Base-by-base conservation (phyloP, 2,113 vertebrate species). In the Psilopsiagon aurifrons region DNA sequence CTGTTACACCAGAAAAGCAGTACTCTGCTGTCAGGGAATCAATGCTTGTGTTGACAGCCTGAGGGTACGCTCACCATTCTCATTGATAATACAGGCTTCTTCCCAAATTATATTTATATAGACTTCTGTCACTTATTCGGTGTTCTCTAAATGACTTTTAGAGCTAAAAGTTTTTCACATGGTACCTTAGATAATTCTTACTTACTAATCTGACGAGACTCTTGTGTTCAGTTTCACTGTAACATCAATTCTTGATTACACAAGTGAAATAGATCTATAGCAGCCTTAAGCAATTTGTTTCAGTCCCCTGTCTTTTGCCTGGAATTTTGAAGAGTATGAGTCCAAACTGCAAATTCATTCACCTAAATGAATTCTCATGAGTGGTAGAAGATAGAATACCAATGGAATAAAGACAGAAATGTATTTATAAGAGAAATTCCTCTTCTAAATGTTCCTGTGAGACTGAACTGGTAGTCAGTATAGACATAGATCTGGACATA, bases 21-120 rank as follows among this genome's bases (percentile, higher is more conserved):
- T 51, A 67, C 54, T 59, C 44, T 67, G 29, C 54, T 94, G 59
- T 83, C 86, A 86, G 75, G 51, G 86, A 95, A 92, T 93, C 90
- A 90, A 77, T 92, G 86, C 13, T 66, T 74, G 31, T 86, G 79
- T 92, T 95, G 88, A 86, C 83, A 88, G 91, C 88, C 92, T 83
- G 76, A 86, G 71, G 91, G 60, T 59, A 57, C 37, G 24, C 37
- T 88, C 86, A 67, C 83, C 51, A 20, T 17, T 78, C 31, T 74
- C 60, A 20, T 59, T 70, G 60, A 55, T 66, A 90, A 80, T 28
- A 37, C 46, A 83, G 62, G 59, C 31, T 93, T 39, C 19, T 59
- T 67, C 64, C 46, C 68, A 86, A 90, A 93, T 88, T 86, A 59
- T 70, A 86, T 97, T 96, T 96, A 80, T 92, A 93, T 59, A 93